Evolutionary conservation across 2,888 invertebrate species (phyloP), one percentile per base, ranked within the genome.

Genomic region (Ditylenchus weischeri): DNA sequence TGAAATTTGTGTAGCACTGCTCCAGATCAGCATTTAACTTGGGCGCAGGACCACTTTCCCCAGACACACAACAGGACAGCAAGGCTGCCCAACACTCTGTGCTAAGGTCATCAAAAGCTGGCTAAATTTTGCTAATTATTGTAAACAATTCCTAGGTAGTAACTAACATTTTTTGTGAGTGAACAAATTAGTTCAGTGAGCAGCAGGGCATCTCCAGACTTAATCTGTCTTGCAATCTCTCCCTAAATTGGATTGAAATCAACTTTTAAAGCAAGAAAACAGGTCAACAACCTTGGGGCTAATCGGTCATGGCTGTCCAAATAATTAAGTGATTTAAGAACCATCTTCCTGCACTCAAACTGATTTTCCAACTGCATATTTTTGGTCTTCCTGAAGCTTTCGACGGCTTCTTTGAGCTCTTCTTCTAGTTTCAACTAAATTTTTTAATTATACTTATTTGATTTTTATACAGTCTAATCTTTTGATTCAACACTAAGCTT

Each of bases 141-240:
- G 5, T 43, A 43, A 8, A 43, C 5, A 2, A 29, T 2, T 29
- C 3, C 29, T 29, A 29, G 29, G 29, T 29, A 29, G 29, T 6
- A 98, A 98, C 35, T 93, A 89, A 43, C 43, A 43, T 13, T 43
- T 43, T 43, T 43, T 6, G 13, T 15, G 49, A 95, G 94, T 85
- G 93, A 93, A 85, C 98, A 96, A 67, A 99, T 90, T 89, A 99
- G 88, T 87, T 99, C 98, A 0, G 98, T 98, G 80, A 98, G 88
- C 6, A 99, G 86, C n/a, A 99, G 85, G 85, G 98, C 98, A 85
- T 99, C 98, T 0, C 92, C 88, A 89, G 90, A 90, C 86, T 92
- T 93, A 49, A 99, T 87, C 86, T 99, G 98, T 84, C 98, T 99
- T 19, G 98, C 98, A 0, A 98, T 95, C 60, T 96, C 88, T 10